phyloP scores from a whole-genome alignment of 2,113 vertebrate genomes.

The Falco punctatus region DNA sequence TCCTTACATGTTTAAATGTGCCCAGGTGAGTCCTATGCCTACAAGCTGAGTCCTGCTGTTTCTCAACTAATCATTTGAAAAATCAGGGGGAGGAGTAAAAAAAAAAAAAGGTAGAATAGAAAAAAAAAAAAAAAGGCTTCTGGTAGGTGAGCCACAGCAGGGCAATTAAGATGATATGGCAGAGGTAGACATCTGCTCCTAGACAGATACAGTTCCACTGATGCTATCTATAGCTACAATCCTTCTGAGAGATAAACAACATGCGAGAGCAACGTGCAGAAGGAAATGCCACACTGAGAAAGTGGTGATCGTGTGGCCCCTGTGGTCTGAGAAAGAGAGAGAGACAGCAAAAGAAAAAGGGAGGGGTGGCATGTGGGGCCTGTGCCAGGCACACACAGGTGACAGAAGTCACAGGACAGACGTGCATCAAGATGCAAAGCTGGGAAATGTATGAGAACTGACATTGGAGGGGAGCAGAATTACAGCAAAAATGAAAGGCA shows the following conservation, averaged over 20 bases:
- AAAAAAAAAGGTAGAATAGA: background rate
- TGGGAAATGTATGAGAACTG: constrained; percentile 22
- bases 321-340: constrained; percentile 78
- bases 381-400: constrained; percentile 19
- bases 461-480: constrained; percentile 29
- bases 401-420: constrained; percentile 32
- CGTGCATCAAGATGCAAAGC: background rate
- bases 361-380: background rate
- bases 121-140: constrained; percentile 14
- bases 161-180: constrained; percentile 75
- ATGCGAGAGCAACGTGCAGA: constrained; percentile 37
- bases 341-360: constrained; percentile 27
- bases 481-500: constrained; percentile 27
- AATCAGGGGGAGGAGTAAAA: background rate
- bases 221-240: constrained; percentile 81
- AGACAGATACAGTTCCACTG: constrained; percentile 82
- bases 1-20: background rate
- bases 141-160: constrained; percentile 77
- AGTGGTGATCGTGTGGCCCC: constrained; percentile 72
- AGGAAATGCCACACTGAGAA: constrained; percentile 84
- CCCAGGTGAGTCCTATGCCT: background rate
- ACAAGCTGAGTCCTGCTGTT: background rate
- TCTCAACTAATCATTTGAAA: constrained; percentile 50
- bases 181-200: constrained; percentile 85
- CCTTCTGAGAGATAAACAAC: constrained; percentile 83